These are phyloP conservation scores for Scytalopus superciliaris DNA, from an alignment of 2,113 vertebrate species.

Conservation along the genomic window DNA sequence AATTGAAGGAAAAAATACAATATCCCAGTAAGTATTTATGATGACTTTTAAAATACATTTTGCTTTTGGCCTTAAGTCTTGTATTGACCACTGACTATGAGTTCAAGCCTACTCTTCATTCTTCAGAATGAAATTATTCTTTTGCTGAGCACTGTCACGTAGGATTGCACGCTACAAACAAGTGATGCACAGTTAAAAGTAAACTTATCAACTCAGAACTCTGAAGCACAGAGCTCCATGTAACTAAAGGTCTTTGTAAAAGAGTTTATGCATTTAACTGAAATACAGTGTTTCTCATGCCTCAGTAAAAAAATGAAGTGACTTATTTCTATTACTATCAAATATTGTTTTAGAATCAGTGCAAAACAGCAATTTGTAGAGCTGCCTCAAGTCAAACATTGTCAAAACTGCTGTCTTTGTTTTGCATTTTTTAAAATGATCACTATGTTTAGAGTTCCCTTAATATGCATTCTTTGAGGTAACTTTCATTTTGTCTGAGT, in stretches of 20 bases:
- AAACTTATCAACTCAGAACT: neutral
- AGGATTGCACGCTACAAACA: neutral
- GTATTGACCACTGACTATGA: neutral
- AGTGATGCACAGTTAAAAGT: neutral
- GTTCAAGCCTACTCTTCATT: neutral
- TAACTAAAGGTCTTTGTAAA: neutral
- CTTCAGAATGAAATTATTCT: neutral
- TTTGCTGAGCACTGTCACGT: neutral
- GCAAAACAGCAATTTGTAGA: neutral
- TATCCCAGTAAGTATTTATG: slow-evolving; percentile 83
- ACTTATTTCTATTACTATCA: neutral
- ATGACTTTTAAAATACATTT: neutral
- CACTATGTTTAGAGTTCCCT: neutral
- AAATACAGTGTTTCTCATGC: neutral
- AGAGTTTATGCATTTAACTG: neutral
- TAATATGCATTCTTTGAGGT: neutral
- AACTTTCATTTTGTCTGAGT: slow-evolving; percentile 1
- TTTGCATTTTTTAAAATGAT: neutral
- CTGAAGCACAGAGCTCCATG: neutral
- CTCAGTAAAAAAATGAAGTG: neutral
- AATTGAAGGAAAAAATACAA: slow-evolving; percentile 85
- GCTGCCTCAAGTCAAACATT: neutral
- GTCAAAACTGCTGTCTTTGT: neutral
- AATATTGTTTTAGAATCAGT: neutral
- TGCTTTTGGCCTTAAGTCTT: neutral